These are phyloP conservation scores for Calliphora vicina DNA, from an alignment of 1,140 invertebrate genomes.

Conservation along the genomic window DNA sequence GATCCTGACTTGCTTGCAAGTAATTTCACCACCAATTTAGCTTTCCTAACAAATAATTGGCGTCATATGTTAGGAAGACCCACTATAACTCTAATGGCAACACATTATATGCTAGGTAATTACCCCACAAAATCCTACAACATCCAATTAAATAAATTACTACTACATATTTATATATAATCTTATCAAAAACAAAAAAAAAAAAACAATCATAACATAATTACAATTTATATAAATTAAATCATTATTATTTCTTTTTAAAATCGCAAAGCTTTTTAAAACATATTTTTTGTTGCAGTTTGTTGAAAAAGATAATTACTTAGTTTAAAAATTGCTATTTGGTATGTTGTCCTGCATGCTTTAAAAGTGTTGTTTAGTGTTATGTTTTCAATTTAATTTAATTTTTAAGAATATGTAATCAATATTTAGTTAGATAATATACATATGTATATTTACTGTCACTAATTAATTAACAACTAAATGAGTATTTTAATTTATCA, in stretches of 20 bases:
- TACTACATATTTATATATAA: no score
- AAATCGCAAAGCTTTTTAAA: neutral
- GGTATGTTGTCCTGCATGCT: constrained; percentile 8
- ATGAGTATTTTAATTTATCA: no score
- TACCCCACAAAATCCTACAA: constrained; percentile 37
- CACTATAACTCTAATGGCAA: constrained; percentile 83
- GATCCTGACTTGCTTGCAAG: constrained; percentile 88
- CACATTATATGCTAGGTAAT: constrained; percentile 82
- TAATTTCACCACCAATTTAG: constrained; percentile 86
- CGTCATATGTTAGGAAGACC: constrained; percentile 89
- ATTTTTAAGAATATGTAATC: neutral
- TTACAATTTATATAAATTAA: neutral
- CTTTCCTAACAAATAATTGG: constrained; percentile 94
- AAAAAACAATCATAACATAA: neutral
- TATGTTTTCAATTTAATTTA: neutral
- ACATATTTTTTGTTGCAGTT: neutral
- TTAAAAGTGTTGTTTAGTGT: neutral
- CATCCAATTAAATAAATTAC: neutral
- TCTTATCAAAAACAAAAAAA: neutral
- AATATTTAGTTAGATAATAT: neutral
- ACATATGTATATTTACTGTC: neutral
- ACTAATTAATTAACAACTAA: neutral
- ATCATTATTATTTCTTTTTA: neutral
- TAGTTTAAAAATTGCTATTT: neutral
- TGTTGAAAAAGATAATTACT: neutral